Conservation (phyloP, 2,797 vertebrate species). For the Notolabrus celidotus region DNA sequence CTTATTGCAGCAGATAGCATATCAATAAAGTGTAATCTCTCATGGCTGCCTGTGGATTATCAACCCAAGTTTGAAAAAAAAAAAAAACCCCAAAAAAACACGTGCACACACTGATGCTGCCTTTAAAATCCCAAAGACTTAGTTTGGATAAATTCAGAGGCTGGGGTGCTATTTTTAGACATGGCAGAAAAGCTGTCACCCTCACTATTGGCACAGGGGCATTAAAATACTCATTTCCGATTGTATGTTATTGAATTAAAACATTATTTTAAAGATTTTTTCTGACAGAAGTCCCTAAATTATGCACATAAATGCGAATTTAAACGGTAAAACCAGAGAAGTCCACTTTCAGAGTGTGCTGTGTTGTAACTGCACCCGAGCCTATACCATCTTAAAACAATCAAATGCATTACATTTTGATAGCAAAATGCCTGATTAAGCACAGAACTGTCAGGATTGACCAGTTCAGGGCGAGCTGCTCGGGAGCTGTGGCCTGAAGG, state of each 20-base stretch:
- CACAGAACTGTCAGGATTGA: conserved; percentile 2
- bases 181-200: conserved; percentile 28
- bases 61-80: conserved; percentile 1
- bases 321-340: not conserved
- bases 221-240: not conserved
- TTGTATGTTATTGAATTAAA: not conserved
- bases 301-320: not conserved
- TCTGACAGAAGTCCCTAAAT: too few relatives aligned
- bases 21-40: conserved; percentile 46
- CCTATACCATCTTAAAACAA: conserved; percentile 10
- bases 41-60: conserved; percentile 2
- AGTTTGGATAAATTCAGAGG: too few relatives aligned
- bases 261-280: not conserved
- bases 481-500: conserved; percentile 37
- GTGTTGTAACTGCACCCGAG: not conserved
- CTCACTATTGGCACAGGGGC: conserved; percentile 18
- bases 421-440: not conserved
- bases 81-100: conserved; percentile 19
- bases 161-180: conserved; percentile 52
- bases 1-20: conserved; percentile 58
- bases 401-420: not conserved
- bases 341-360: not conserved
- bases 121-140: too few relatives aligned
- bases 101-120: not conserved
- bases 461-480: conserved; percentile 22